phyloP scores from a whole-genome alignment of 1,140 invertebrate genomes.

The Eufriesea mexicana region DNA sequence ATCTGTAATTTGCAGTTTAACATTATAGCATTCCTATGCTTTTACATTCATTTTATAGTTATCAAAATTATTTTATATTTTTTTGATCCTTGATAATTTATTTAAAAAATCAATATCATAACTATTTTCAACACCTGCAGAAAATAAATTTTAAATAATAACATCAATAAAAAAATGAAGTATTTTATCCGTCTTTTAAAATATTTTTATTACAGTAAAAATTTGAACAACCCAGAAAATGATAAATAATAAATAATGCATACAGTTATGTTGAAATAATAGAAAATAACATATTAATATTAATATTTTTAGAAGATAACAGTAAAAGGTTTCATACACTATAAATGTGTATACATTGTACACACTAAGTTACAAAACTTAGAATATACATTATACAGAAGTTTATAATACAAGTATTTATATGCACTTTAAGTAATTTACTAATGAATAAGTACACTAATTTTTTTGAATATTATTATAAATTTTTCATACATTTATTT shows the following conservation, averaged over 20 bases:
- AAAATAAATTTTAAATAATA: background rate
- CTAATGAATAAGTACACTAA: slow-evolving; percentile 17
- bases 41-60: background rate
- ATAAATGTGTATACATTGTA: background rate
- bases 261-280: slow-evolving; percentile 25
- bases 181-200: background rate
- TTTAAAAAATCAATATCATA: background rate
- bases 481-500: slow-evolving; percentile 18
- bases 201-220: slow-evolving; percentile 11
- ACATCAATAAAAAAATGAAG: background rate
- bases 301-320: slow-evolving; percentile 23
- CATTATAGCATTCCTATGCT: background rate
- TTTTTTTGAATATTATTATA: slow-evolving; percentile 39
- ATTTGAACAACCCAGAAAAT: background rate
- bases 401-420: slow-evolving; percentile 26
- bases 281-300: slow-evolving; percentile 18
- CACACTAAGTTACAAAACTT: slow-evolving; percentile 18
- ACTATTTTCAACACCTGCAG: background rate
- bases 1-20: slow-evolving; percentile 1
- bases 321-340: slow-evolving; percentile 7
- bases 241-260: slow-evolving; percentile 35
- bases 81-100: background rate
- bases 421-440: slow-evolving; percentile 31
- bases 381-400: slow-evolving; percentile 22
- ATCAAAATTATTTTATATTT: background rate